Evolutionary conservation across 2,797 vertebrate genomes (phyloP).

Genomic region (Loriculus beryllinus): DNA sequence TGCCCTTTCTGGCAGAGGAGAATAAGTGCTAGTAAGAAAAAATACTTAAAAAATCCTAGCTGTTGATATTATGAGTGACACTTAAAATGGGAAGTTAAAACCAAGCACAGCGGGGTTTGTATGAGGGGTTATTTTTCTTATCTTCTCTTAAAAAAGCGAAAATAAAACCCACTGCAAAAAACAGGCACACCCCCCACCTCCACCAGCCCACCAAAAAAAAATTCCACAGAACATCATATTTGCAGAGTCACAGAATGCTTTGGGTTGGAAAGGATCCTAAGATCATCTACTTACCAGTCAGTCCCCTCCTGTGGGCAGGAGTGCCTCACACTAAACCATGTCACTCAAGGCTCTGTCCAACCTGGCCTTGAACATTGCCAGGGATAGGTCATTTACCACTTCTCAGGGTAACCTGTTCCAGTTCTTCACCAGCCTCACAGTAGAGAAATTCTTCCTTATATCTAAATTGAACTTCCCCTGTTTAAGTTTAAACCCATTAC

Average conservation of each 20-base stretch:
- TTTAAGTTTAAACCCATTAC: background rate
- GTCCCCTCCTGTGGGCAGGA: background rate
- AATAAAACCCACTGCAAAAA: background rate
- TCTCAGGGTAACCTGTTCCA: background rate
- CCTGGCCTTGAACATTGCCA: background rate
- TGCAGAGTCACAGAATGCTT: background rate
- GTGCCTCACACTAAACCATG: background rate
- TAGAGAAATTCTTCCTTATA: background rate
- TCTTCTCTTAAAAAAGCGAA: background rate
- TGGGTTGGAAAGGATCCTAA: background rate
- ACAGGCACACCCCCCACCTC: accelerated
- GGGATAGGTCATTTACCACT: background rate
- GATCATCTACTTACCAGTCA: background rate
- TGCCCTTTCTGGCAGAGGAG: background rate
- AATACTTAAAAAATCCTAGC: background rate
- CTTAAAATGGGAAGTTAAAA: background rate
- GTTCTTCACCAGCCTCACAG: background rate
- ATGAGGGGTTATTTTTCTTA: background rate
- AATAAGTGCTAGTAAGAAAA: background rate
- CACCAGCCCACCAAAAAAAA: accelerated
- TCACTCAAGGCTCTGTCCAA: background rate
- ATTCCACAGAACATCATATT: accelerated
- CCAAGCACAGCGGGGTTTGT: background rate
- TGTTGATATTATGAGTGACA: background rate
- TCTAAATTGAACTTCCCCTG: background rate